These are phyloP conservation scores for Porites rus DNA, from an alignment of 92 coral and sea anemone species.

Conservation along the genomic window DNA sequence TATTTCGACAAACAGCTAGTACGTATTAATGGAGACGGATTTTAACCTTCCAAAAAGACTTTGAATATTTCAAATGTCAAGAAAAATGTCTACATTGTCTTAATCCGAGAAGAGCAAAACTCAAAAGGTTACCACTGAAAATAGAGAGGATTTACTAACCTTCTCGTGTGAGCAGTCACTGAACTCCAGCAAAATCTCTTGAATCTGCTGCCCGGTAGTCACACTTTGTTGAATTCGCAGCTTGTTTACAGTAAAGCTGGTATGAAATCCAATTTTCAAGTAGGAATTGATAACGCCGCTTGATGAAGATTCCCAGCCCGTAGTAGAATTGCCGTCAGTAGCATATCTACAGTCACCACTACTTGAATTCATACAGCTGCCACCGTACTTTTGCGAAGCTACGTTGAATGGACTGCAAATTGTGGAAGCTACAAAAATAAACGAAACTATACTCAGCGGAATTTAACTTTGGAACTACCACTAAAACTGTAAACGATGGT, in stretches of 20 bases:
- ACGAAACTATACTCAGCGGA: background rate
- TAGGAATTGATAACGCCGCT: constrained; percentile 49
- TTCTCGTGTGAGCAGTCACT: constrained; percentile 67
- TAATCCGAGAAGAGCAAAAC: too few species aligned
- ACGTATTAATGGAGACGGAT: too few species aligned
- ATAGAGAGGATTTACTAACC: constrained; percentile 8
- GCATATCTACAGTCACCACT: constrained; percentile 46
- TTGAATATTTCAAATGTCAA: too few species aligned
- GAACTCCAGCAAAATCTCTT: constrained; percentile 67
- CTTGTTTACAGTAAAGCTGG: constrained; percentile 57
- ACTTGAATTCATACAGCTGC: constrained; percentile 40
- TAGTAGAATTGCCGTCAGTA: constrained; percentile 41
- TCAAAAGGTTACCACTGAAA: background rate
- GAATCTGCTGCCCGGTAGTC: constrained; percentile 33
- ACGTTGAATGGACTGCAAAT: constrained; percentile 46
- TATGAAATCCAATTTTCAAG: constrained; percentile 62
- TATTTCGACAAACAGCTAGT: too few species aligned
- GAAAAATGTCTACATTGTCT: too few species aligned
- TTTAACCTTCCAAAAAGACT: too few species aligned
- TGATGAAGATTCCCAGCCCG: constrained; percentile 54
- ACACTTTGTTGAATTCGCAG: constrained; percentile 57
- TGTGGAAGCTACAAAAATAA: constrained; percentile 35
- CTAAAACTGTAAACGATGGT: too few species aligned
- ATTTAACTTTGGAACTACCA: too few species aligned
- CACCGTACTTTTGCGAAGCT: constrained; percentile 50